Conservation (phyloP, 1,140 invertebrate genomes). For the Trinorchestia longiramus region DNA sequence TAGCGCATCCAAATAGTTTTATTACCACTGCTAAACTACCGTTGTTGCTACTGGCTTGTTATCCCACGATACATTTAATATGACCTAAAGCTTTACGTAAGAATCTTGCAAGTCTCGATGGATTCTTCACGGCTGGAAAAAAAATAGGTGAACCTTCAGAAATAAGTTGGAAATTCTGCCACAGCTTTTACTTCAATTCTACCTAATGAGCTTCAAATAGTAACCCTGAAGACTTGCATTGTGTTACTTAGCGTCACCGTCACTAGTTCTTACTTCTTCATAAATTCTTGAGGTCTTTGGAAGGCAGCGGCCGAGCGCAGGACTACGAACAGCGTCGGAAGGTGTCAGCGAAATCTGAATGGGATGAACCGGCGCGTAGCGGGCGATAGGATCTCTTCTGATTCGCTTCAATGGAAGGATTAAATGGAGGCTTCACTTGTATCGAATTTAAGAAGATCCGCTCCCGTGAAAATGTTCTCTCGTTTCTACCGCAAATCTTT, state of each 20-base stretch:
- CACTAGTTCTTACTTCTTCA: not conserved
- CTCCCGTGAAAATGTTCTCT: slow-evolving; percentile 14
- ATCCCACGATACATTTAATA: not conserved
- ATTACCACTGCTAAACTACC: not conserved
- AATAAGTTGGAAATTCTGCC: not conserved
- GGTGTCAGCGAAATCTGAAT: slow-evolving; percentile 49
- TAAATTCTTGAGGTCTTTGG: slow-evolving; percentile 6
- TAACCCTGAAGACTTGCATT: not conserved
- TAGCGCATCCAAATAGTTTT: not conserved
- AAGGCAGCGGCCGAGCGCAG: not conserved
- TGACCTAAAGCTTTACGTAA: not conserved
- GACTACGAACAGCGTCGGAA: slow-evolving; percentile 7
- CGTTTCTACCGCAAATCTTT: not conserved
- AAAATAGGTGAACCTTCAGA: not conserved
- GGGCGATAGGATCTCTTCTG: slow-evolving; percentile 35
- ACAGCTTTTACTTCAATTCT: not conserved
- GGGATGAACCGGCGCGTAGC: not conserved
- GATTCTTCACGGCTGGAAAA: not conserved
- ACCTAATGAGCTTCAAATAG: not conserved
- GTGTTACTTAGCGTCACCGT: not conserved
- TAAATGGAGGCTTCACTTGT: slow-evolving; percentile 27
- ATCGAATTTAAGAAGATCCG: slow-evolving; percentile 39
- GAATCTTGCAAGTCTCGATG: not conserved
- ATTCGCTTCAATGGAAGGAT: slow-evolving; percentile 44
- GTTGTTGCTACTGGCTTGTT: not conserved